Base-by-base conservation (phyloP, 1,140 invertebrate species). In the Pogonomyrmex californicus region DNA sequence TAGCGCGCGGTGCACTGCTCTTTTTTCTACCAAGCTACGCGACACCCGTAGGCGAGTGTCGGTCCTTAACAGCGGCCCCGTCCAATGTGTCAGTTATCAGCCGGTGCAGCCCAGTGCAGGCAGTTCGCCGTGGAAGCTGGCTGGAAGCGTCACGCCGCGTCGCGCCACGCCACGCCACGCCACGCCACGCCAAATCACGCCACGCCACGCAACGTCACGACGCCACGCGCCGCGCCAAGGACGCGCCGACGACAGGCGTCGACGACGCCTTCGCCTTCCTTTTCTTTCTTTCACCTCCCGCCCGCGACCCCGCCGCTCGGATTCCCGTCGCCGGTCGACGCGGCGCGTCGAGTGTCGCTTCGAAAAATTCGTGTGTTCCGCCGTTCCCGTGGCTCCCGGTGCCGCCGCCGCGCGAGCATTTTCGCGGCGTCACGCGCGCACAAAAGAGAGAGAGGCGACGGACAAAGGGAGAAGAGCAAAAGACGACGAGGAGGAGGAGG, bases 71-170 rank as follows among this genome's bases (percentile, higher is more conserved):
- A 23, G 38, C 14, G 49, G 4, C 41, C 12, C 12, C n/a, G 63
- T 81, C 23, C 63, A 44, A 81, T 81, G 77, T 56, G 77, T 70
- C 54, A 36, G 56, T 83, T 73, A 83, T 75, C 79, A 83, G 30
- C 9, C 58, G 41, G 60, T 54, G 47, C 60, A 38, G 60, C 14
- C 30, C 36, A 44, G 68, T 76, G 36, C 12, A 49, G 66, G 38
- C 68, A 83, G 79, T 83, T 44, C 14, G 68, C 23, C 54, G 79
- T 47, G 79, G 68, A 83, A 82, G 79, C 54, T 82, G 66, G 66
- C 38, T 82, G 79, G 65, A 71, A 49, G 68, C 41, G 65, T 56
- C 36, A 68, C 77, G 58, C 14, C 9, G 36, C 71, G 30, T 17
- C 23, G 5, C 12, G 17, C 33, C 47, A 75, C 70, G 17, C 70